These are phyloP conservation scores for Scalopus aquaticus DNA, from an alignment of 2,113 vertebrate species.

Conservation along the genomic window DNA sequence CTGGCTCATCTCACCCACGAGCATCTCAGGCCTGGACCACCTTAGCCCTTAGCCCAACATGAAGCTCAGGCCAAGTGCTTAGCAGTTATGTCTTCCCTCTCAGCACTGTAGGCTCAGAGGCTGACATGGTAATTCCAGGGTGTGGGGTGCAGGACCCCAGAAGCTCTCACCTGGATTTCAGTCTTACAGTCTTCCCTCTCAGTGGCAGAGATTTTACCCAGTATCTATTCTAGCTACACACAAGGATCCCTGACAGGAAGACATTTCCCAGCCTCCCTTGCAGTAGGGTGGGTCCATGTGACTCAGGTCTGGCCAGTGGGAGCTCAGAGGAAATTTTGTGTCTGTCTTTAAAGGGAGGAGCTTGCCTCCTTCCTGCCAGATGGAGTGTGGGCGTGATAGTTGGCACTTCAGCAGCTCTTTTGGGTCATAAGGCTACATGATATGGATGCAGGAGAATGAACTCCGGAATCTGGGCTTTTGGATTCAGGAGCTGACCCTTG, in stretches of 20 bases:
- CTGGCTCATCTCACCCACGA: fast-evolving
- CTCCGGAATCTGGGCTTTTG: background rate
- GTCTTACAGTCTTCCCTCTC: background rate
- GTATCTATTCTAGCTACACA: background rate
- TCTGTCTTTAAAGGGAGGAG: slow-evolving; percentile 3
- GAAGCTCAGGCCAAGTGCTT: background rate
- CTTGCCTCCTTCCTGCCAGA: background rate
- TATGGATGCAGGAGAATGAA: background rate
- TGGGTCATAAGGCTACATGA: background rate
- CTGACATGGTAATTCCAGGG: no score
- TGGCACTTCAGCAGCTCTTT: background rate
- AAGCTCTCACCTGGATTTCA: background rate
- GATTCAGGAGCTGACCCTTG: background rate
- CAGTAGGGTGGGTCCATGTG: background rate
- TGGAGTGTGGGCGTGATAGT: background rate
- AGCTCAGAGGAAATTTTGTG: background rate
- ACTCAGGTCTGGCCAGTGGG: background rate
- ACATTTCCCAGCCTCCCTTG: background rate
- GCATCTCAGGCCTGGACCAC: background rate
- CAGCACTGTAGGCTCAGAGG: background rate
- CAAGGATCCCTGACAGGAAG: background rate
- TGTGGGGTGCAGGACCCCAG: background rate
- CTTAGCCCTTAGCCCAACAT: background rate
- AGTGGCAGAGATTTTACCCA: background rate
- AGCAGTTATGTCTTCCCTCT: background rate